Percentiles rank a stretch among this genome's conserved stretches.
Evolutionary conservation across 2,797 vertebrate genomes (phyloP).

Genomic region (Megalops cyprinoides): DNA sequence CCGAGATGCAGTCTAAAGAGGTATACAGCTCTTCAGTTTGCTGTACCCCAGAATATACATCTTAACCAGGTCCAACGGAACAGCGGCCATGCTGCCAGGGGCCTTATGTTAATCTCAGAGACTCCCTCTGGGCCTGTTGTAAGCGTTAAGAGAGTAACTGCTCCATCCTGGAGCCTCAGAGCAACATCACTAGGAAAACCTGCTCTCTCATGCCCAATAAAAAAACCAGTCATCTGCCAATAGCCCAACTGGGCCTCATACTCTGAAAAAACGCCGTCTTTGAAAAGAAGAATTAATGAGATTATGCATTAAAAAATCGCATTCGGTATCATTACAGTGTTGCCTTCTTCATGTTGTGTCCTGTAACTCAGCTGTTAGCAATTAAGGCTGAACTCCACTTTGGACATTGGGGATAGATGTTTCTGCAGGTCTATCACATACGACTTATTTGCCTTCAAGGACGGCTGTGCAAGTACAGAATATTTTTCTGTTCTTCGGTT

Average conservation of each 20-base stretch:
- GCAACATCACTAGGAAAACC: background rate
- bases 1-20: too few relatives aligned
- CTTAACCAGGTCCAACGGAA: too few relatives aligned
- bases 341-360: slow-evolving; percentile 28
- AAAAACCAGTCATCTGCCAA: slow-evolving; percentile 24
- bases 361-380: slow-evolving; percentile 49
- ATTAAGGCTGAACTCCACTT: slow-evolving; percentile 43
- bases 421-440: too few relatives aligned
- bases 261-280: slow-evolving; percentile 31
- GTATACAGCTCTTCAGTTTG: too few relatives aligned
- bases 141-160: background rate
- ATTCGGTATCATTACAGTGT: slow-evolving; percentile 39
- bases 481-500: slow-evolving; percentile 20
- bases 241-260: background rate
- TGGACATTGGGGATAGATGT: background rate
- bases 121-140: too few relatives aligned
- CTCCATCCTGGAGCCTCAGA: background rate
- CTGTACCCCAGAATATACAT: too few relatives aligned
- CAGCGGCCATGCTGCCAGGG: too few relatives aligned
- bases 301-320: slow-evolving; percentile 52
- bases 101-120: too few relatives aligned
- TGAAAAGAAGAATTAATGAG: slow-evolving; percentile 61
- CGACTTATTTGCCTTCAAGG: background rate
- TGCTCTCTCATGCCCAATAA: slow-evolving; percentile 20
- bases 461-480: too few relatives aligned